Percentiles rank a stretch among this genome's conserved stretches.
These are phyloP conservation scores for Dexiosoma caninum DNA, from an alignment of 2,888 invertebrate genomes.

Conservation along the genomic window DNA sequence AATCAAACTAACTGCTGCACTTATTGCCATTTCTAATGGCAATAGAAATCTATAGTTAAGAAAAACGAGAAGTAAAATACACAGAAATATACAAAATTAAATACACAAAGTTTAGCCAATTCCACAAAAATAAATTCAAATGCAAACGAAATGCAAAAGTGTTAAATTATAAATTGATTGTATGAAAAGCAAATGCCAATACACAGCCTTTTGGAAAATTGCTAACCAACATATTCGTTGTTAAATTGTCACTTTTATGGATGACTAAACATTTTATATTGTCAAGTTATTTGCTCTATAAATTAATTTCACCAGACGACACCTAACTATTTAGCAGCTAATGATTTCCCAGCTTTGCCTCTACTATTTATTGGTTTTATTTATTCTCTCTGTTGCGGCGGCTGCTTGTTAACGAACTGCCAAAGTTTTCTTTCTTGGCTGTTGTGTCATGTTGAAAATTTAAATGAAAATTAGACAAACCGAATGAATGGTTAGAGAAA, in stretches of 20 bases:
- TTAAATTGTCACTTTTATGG: conserved; percentile 28
- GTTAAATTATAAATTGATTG: conserved; percentile 1
- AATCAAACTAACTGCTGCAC: too few relatives aligned
- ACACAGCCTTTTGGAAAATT: too few relatives aligned
- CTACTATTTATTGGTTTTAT: neutral
- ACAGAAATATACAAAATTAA: too few relatives aligned
- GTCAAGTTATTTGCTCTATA: conserved; percentile 1
- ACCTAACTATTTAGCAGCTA: conserved; percentile 20
- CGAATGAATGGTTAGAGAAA: conserved; percentile 7
- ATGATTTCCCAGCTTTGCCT: neutral
- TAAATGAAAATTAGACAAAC: neutral
- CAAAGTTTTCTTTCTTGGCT: conserved; percentile 7
- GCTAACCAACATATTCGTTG: conserved; percentile 15
- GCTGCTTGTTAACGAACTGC: conserved; percentile 32
- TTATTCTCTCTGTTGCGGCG: neutral
- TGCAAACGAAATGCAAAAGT: neutral
- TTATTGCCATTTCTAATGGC: too few relatives aligned
- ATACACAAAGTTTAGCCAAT: neutral
- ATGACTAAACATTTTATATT: neutral
- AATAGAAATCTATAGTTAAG: too few relatives aligned
- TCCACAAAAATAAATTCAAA: neutral
- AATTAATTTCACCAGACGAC: conserved; percentile 42
- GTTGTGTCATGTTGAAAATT: neutral
- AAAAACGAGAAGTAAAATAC: too few relatives aligned
- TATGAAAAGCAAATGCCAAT: too few relatives aligned